A percentile compares a stretch with the other conserved stretches of the same genome.
These are phyloP conservation scores for Phaethon lepturus DNA, from an alignment of 2,113 vertebrate species.

Conservation along the genomic window DNA sequence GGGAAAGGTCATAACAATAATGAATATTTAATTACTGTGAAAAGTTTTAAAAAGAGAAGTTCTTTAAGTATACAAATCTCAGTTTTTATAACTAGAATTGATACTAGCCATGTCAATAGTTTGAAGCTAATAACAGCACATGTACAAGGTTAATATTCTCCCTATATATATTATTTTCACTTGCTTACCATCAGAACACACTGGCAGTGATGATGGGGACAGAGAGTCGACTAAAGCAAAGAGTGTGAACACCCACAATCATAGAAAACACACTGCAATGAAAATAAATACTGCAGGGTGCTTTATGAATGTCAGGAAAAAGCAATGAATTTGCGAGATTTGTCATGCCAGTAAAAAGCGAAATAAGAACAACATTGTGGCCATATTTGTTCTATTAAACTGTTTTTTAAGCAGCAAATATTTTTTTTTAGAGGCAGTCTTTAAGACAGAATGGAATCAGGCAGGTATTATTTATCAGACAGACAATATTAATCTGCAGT, in stretches of 20 bases:
- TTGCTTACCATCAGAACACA: background rate
- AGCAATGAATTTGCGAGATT: background rate
- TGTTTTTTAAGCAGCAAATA: background rate
- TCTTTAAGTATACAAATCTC: background rate
- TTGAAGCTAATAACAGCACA: background rate
- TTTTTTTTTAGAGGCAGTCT: background rate
- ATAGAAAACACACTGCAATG: background rate
- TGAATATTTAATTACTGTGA: background rate
- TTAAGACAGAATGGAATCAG: slow-evolving; percentile 5
- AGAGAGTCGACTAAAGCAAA: background rate
- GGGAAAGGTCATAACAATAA: background rate
- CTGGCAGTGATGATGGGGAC: background rate
- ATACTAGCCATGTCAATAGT: background rate
- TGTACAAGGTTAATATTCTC: background rate
- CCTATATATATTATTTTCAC: background rate
- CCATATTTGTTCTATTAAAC: background rate
- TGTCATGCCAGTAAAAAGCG: background rate
- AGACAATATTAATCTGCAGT: slow-evolving; percentile 3
- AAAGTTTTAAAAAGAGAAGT: background rate
- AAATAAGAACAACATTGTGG: background rate
- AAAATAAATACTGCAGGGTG: background rate
- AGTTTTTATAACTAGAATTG: background rate
- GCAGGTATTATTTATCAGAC: slow-evolving; percentile 28
- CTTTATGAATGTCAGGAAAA: background rate
- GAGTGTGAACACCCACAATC: background rate